Evolutionary conservation across 2,888 invertebrate genomes (phyloP), one percentile per base, ranked within the genome.

Genomic region (Synanthedon andrenaeformis): DNA sequence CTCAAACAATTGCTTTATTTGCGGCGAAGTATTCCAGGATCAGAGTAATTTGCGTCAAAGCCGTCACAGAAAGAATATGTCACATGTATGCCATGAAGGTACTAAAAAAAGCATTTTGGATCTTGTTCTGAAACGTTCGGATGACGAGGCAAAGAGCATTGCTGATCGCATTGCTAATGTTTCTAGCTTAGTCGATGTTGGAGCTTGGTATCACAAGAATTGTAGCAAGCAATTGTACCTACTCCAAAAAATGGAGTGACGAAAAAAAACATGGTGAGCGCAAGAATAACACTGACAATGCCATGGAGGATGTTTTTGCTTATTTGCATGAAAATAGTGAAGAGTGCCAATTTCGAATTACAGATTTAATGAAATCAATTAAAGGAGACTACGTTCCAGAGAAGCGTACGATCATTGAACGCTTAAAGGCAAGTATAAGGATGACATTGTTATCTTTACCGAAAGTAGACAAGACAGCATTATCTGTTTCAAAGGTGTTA

Each of bases 251-350:
- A 23, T 23, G 23, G 23, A 4, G 12, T 12, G 42, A n/a, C 42
- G 42, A 42, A 42, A 42, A 3, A n/a, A 42, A 42, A 13, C 12
- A 42, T 12, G 42, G 4, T 42, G 42, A 42, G 13, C 42, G 42
- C 42, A 42, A 42, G 4, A 42, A 42, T 42, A 42, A 42, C 13
- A 42, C 4, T 42, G 42, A 42, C 42, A 13, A 12, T 13, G 56
- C 56, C 10, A 56, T 58, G 52, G 57, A 28, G 53, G 54, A 53
- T 53, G 49, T 54, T 57, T 57, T 54, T 53, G 50, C 54, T 58
- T 53, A 56, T 52, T 56, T 58, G 50, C 52, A 56, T 53, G 56
- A 58, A 23, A 58, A 58, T 53, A 58, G 56, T 53, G 56, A 57
- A 13, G 49, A 55, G 52, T 53, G 58, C 28, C 53, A 54, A 55